phyloP scores from a whole-genome alignment of 2,888 invertebrate genomes.

The Clepsis dumicolana region DNA sequence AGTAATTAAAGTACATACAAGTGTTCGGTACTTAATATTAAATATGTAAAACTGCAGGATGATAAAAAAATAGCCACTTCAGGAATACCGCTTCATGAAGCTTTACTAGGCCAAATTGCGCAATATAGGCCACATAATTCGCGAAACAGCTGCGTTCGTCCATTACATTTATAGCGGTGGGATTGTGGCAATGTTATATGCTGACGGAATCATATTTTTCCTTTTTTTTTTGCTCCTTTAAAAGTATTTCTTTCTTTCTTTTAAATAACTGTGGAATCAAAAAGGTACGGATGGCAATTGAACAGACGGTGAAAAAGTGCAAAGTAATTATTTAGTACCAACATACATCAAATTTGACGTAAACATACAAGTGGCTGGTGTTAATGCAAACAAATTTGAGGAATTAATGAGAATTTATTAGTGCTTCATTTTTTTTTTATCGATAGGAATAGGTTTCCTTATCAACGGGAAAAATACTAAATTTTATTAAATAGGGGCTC shows the following conservation, averaged over 20 bases:
- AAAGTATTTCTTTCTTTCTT: background rate
- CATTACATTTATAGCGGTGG: conserved; percentile 45
- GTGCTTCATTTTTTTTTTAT: too few relatives aligned
- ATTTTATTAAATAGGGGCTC: too few relatives aligned
- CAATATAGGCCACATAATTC: conserved; percentile 56
- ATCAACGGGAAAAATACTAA: too few relatives aligned
- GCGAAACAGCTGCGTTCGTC: conserved; percentile 56
- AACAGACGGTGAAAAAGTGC: too few relatives aligned
- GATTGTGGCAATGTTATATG: conserved; percentile 34
- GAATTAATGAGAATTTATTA: too few relatives aligned
- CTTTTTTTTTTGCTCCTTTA: background rate
- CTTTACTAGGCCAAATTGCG: conserved; percentile 52
- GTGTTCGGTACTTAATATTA: too few relatives aligned
- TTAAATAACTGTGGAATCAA: background rate
- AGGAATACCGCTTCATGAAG: conserved; percentile 45
- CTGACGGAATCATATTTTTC: conserved; percentile 23
- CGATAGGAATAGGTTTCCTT: too few relatives aligned
- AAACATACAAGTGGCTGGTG: too few relatives aligned
- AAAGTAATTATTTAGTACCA: too few relatives aligned
- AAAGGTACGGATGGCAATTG: background rate
- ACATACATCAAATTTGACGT: too few relatives aligned
- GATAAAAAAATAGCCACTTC: conserved; percentile 15
- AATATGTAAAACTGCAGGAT: background rate
- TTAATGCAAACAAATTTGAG: too few relatives aligned
- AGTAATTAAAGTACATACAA: too few relatives aligned